Conservation (phyloP, 2,888 invertebrate genomes). For the Caenorhabditis zanzibari region DNA sequence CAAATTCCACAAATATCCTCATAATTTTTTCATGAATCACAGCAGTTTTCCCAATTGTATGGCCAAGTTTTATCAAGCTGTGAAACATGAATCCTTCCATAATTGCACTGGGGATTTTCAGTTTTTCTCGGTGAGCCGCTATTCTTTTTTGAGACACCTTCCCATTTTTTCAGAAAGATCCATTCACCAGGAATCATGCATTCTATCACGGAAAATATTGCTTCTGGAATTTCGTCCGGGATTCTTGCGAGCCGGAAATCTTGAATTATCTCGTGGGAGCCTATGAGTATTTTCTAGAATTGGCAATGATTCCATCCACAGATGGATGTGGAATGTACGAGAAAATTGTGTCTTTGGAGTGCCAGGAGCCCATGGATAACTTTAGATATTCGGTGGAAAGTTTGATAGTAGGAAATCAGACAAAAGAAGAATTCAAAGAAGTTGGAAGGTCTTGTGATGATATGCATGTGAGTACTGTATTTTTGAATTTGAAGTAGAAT, state of each 20-base stretch:
- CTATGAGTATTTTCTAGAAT: conserved; percentile 22
- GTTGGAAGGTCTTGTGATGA: conserved; percentile 22
- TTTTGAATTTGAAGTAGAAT: not conserved
- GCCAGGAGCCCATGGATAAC: not conserved
- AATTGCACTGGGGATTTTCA: conserved; percentile 16
- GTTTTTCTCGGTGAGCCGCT: conserved; percentile 15
- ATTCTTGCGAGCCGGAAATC: not conserved
- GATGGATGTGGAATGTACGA: conserved; percentile 22
- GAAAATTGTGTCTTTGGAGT: conserved; percentile 16
- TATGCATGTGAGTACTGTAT: conserved; percentile 4
- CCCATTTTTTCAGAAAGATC: conserved; percentile 21
- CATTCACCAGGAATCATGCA: not conserved
- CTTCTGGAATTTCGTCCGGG: not conserved
- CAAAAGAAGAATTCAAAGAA: not conserved
- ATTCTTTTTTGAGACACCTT: no score
- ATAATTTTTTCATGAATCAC: conserved; percentile 22
- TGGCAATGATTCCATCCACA: not conserved
- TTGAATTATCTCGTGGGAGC: not conserved
- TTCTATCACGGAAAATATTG: conserved; percentile 13
- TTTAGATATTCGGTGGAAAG: not conserved
- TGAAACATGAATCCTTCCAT: not conserved
- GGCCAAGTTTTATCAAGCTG: not conserved
- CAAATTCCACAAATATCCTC: conserved; percentile 14
- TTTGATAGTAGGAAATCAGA: conserved; percentile 10
- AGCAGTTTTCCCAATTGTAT: conserved; percentile 10